Conservation (phyloP, 2,797 vertebrate genomes). For the Avahi laniger region DNA sequence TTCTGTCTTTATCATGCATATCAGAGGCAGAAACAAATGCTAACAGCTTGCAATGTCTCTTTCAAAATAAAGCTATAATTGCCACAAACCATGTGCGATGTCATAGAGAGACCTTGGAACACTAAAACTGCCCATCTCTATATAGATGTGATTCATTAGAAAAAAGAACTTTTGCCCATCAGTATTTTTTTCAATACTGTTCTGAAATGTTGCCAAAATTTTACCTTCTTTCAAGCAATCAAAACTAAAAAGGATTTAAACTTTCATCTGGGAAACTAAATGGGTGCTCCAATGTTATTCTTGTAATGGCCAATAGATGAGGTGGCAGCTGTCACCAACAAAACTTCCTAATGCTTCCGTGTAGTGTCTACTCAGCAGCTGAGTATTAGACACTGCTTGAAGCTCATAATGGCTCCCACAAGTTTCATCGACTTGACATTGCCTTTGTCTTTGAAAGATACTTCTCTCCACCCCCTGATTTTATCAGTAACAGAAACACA, state of each 20-base stretch:
- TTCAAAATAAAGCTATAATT: neutral
- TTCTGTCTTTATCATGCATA: neutral
- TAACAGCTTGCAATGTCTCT: neutral
- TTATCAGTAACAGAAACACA: neutral
- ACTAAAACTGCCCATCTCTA: neutral
- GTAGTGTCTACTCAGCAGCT: neutral
- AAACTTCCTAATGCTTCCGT: neutral
- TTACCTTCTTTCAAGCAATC: neutral
- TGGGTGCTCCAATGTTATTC: neutral
- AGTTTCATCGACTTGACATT: neutral
- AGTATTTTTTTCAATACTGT: neutral
- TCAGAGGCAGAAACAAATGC: constrained; percentile 9
- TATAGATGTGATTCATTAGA: neutral
- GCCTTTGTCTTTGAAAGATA: constrained; percentile 38
- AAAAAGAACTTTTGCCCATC: neutral
- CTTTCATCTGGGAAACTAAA: constrained; percentile 18
- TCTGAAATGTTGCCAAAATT: neutral
- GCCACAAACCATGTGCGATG: neutral
- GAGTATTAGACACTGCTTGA: constrained; percentile 52
- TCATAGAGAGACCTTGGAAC: neutral
- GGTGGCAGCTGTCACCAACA: constrained; percentile 29
- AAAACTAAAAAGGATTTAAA: constrained; percentile 12
- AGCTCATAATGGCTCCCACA: constrained; percentile 17
- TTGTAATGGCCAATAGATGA: constrained; percentile 21
- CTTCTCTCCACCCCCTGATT: neutral